A percentile compares a stretch with the other conserved stretches of the same genome.
These are phyloP conservation scores for Gadus chalcogrammus DNA, from an alignment of 2,113 vertebrate genomes.

Conservation along the genomic window DNA sequence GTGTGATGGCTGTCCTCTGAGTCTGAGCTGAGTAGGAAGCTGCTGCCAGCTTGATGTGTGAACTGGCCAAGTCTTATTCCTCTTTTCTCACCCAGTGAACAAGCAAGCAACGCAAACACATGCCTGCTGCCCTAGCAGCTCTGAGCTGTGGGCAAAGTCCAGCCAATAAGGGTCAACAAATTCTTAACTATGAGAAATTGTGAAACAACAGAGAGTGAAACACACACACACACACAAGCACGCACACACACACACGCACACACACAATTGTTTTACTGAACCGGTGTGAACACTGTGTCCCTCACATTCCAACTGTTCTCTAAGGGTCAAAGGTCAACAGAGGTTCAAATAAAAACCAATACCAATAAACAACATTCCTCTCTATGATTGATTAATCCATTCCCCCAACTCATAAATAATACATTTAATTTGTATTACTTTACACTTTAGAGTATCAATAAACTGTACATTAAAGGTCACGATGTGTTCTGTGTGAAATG, in stretches of 20 bases:
- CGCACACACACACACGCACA: too few species aligned
- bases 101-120: constrained; percentile 18
- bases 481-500: too few species aligned
- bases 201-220: constrained; percentile 15
- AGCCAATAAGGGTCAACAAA: constrained; percentile 51
- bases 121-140: constrained; percentile 11
- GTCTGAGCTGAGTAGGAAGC: constrained; percentile 13
- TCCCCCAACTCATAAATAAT: too few species aligned
- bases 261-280: neutral
- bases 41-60: constrained; percentile 29
- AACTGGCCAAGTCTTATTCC: constrained; percentile 15
- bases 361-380: constrained; percentile 11
- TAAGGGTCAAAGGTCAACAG: constrained; percentile 24
- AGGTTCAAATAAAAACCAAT: neutral
- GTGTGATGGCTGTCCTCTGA: neutral
- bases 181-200: constrained; percentile 9
- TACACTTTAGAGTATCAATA: too few species aligned
- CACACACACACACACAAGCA: neutral
- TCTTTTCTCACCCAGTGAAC: constrained; percentile 18
- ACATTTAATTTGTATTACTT: too few species aligned
- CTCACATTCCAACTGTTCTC: constrained; percentile 22
- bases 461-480: too few species aligned
- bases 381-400: constrained; percentile 30
- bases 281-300: constrained; percentile 15
- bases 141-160: constrained; percentile 55